A percentile compares a stretch with the other conserved stretches of the same genome.
phyloP scores from a whole-genome alignment of 2,797 vertebrate genomes.

The Rhinogobio ventralis region DNA sequence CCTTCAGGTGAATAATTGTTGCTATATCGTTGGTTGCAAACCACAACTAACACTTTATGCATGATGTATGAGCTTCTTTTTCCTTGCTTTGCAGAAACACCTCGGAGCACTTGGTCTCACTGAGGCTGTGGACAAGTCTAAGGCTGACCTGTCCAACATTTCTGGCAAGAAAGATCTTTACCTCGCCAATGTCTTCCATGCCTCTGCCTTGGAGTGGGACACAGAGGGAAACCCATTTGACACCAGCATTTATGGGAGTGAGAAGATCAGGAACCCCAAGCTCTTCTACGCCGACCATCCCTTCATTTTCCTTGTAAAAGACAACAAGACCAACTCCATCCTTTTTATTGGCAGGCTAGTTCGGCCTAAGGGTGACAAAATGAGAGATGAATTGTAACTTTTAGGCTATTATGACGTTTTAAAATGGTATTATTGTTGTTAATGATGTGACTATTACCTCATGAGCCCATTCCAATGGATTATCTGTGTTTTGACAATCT shows the following conservation, averaged over 20 bases:
- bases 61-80: not conserved
- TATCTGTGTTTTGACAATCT: constrained; percentile 60
- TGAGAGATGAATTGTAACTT: constrained; percentile 92
- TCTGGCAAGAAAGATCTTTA: constrained; percentile 98
- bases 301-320: constrained; percentile 95
- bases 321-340: constrained; percentile 92
- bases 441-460: constrained; percentile 69
- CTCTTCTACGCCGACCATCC: constrained; percentile 97
- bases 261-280: constrained; percentile 89
- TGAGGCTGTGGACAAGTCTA: constrained; percentile 93
- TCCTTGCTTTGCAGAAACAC: constrained; percentile 83
- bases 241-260: constrained; percentile 83
- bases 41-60: not conserved
- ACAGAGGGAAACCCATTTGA: constrained; percentile 89
- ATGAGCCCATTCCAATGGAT: constrained; percentile 67
- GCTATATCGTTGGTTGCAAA: not conserved
- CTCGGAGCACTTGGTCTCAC: constrained; percentile 91
- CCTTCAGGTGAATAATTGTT: constrained; percentile 75
- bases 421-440: constrained; percentile 39
- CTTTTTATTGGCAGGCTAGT: constrained; percentile 95
- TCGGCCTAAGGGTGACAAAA: constrained; percentile 92
- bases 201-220: constrained; percentile 88
- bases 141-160: constrained; percentile 96
- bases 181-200: constrained; percentile 91
- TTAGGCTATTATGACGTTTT: not conserved